These are phyloP conservation scores for Drosophila diplacantha DNA, from an alignment of 2,888 invertebrate species.

Conservation along the genomic window DNA sequence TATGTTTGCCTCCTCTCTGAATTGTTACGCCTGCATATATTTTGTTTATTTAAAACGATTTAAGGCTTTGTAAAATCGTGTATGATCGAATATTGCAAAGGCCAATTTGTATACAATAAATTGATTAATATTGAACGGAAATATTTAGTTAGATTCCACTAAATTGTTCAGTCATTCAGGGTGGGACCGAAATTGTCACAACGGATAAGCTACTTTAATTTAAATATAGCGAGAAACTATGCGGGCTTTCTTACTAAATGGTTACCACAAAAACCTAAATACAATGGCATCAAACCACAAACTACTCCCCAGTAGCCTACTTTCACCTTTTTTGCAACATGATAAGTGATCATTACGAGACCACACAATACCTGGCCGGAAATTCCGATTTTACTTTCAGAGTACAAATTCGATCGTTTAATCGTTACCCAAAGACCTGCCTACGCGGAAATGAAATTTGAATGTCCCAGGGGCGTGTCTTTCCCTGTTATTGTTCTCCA, in stretches of 20 bases:
- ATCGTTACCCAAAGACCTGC: constrained; percentile 45
- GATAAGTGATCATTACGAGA: constrained; percentile 66
- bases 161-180: constrained; percentile 6
- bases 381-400: constrained; percentile 42
- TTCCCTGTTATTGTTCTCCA: constrained; percentile 47
- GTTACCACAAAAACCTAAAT: constrained; percentile 23
- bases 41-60: constrained; percentile 66
- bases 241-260: constrained; percentile 40
- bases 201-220: constrained; percentile 61
- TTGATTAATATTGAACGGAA: constrained; percentile 66
- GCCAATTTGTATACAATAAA: constrained; percentile 44
- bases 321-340: constrained; percentile 59
- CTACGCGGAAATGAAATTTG: constrained; percentile 62
- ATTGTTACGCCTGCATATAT: constrained; percentile 56
- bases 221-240: constrained; percentile 35
- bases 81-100: background rate
- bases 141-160: constrained; percentile 69
- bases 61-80: constrained; percentile 23
- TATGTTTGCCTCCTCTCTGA: background rate
- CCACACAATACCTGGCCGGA: constrained; percentile 37
- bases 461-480: constrained; percentile 60
- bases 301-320: constrained; percentile 22
- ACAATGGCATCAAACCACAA: constrained; percentile 21
- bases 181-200: constrained; percentile 49
- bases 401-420: constrained; percentile 25